phyloP scores from a whole-genome alignment of 1,140 invertebrate genomes.

The Notospermus geniculatus region DNA sequence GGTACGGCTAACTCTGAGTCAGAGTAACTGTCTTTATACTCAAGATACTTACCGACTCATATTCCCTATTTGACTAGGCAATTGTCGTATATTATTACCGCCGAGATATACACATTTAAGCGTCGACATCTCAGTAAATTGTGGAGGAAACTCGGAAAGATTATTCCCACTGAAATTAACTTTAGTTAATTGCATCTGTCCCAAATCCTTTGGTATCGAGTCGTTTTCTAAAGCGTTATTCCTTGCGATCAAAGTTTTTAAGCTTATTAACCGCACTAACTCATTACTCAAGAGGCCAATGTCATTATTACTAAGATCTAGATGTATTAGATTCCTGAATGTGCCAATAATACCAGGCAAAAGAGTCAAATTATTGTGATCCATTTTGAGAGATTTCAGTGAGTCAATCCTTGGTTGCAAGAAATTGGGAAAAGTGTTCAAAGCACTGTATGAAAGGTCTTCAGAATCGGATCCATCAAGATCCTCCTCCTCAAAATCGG shows the following conservation, averaged over 20 bases:
- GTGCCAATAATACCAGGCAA: constrained; percentile 48
- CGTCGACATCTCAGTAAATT: constrained; percentile 74
- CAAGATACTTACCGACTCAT: constrained; percentile 57
- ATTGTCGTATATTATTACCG: constrained; percentile 76
- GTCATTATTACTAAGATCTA: constrained; percentile 88
- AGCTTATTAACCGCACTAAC: constrained; percentile 66
- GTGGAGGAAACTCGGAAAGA: constrained; percentile 78
- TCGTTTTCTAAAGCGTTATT: constrained; percentile 82
- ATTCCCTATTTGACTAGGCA: constrained; percentile 79
- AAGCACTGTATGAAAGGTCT: constrained; percentile 45
- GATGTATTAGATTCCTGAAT: constrained; percentile 59
- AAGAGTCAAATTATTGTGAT: constrained; percentile 51
- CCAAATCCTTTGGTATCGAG: constrained; percentile 82
- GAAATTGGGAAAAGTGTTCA: constrained; percentile 44
- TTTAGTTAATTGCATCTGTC: constrained; percentile 67
- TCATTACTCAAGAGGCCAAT: constrained; percentile 73
- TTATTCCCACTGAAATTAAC: constrained; percentile 91
- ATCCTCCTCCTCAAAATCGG: not conserved
- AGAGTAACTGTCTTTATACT: too few species aligned
- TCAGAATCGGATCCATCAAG: constrained; percentile 42
- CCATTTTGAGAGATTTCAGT: constrained; percentile 41
- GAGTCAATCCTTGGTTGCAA: constrained; percentile 25
- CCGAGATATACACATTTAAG: constrained; percentile 87
- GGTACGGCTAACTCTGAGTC: too few species aligned
- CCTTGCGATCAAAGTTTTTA: constrained; percentile 78